Conservation (phyloP, 2,113 vertebrate species). For the Gadus chalcogrammus region DNA sequence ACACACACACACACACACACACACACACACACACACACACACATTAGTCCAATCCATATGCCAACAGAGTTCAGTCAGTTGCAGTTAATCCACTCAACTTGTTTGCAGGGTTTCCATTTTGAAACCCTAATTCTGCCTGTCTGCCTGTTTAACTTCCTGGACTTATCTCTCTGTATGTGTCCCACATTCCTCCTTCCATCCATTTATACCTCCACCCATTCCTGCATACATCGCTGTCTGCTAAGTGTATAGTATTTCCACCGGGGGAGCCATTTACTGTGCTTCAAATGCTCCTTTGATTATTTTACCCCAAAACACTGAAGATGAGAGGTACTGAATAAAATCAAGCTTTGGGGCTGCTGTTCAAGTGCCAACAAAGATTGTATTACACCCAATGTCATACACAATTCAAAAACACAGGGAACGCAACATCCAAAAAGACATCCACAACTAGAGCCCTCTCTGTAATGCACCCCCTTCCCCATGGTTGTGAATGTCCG, state of each 20-base stretch:
- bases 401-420: too few species aligned
- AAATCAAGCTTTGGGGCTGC: slow-evolving; percentile 18
- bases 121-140: slow-evolving; percentile 25
- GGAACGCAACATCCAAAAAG: too few species aligned
- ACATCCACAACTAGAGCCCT: too few species aligned
- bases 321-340: slow-evolving; percentile 19
- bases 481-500: neutral
- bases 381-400: too few species aligned
- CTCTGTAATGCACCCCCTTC: too few species aligned
- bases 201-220: slow-evolving; percentile 14
- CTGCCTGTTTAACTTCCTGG: slow-evolving; percentile 26
- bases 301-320: neutral
- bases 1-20: slow-evolving; percentile 13
- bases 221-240: slow-evolving; percentile 19
- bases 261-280: slow-evolving; percentile 14
- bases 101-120: slow-evolving; percentile 47
- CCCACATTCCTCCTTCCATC: neutral
- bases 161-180: neutral
- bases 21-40: too few species aligned
- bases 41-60: neutral
- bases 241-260: slow-evolving; percentile 22
- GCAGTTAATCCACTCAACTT: slow-evolving; percentile 44
- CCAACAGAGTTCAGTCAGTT: slow-evolving; percentile 52
- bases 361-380: neutral
- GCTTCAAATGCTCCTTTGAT: slow-evolving; percentile 2